Conservation (phyloP, 2,113 vertebrate genomes). For the Diadophis punctatus region DNA sequence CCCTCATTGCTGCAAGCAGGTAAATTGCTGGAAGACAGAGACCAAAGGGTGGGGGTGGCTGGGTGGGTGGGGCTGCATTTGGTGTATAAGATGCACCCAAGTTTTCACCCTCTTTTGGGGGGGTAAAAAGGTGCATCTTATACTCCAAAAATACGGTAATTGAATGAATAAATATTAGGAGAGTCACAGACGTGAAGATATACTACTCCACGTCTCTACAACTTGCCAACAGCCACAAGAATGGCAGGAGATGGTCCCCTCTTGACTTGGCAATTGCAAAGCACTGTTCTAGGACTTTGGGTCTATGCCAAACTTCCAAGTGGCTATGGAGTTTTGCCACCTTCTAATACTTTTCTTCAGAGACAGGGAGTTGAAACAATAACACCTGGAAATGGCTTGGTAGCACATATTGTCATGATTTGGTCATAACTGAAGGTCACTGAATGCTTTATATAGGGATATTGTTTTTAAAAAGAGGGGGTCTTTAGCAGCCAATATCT, state of each 20-base stretch:
- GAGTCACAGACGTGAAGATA: neutral
- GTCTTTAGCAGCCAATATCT: neutral
- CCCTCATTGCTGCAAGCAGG: too few species aligned
- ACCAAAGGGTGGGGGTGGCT: too few species aligned
- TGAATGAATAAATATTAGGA: neutral
- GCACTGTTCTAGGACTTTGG: neutral
- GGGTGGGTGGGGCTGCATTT: too few species aligned
- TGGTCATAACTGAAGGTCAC: neutral
- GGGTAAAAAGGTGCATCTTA: too few species aligned
- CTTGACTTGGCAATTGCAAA: too few species aligned
- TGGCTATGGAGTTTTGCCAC: neutral
- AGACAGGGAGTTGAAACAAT: neutral
- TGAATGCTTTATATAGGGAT: neutral
- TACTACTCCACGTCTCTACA: neutral
- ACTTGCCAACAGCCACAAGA: neutral
- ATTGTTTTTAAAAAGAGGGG: neutral
- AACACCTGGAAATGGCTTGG: neutral
- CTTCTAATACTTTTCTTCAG: neutral
- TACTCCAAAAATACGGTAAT: too few species aligned
- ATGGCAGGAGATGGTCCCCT: neutral
- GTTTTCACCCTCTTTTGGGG: too few species aligned
- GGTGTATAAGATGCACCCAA: too few species aligned
- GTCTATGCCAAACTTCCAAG: neutral
- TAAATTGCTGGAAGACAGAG: too few species aligned
- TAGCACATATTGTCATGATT: neutral